Evolutionary conservation across 2,113 vertebrate genomes (phyloP).

Genomic region (Aleadryas rufinucha): DNA sequence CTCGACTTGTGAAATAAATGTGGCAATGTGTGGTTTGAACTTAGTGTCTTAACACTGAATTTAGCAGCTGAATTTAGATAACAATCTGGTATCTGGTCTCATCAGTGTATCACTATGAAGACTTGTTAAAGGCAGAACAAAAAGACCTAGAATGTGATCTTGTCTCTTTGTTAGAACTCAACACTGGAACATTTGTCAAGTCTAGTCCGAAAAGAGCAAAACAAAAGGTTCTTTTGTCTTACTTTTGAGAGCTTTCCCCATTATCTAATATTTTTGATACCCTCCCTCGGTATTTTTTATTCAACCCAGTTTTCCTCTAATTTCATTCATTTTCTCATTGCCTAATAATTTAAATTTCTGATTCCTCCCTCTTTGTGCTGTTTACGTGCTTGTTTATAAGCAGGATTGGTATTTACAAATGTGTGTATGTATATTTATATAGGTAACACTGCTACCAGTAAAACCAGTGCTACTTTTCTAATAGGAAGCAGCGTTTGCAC

Average conservation of each 20-base stretch:
- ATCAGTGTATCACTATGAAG: constrained; percentile 58
- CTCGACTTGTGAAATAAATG: constrained; percentile 62
- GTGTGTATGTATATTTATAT: background rate
- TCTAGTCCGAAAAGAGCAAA: constrained; percentile 24
- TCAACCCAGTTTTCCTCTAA: background rate
- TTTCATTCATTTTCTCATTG: background rate
- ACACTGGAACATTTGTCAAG: background rate
- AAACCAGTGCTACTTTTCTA: background rate
- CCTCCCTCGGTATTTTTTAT: background rate
- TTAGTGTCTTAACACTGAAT: constrained; percentile 63
- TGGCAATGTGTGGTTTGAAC: constrained; percentile 62
- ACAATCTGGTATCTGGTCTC: constrained; percentile 68
- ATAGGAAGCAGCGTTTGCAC: background rate
- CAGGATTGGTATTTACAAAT: background rate
- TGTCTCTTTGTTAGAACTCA: constrained; percentile 35
- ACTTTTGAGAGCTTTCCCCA: background rate
- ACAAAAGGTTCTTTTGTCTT: background rate
- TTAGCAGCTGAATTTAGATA: constrained; percentile 68
- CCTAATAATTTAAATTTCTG: background rate
- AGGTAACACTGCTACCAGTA: background rate
- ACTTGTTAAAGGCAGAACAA: constrained; percentile 64
- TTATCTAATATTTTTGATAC: background rate
- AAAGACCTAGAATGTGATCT: constrained; percentile 49
- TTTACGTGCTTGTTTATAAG: background rate
- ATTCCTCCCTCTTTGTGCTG: background rate